These are phyloP conservation scores for Chalcis sispes DNA, from an alignment of 2,888 invertebrate species.

Conservation along the genomic window DNA sequence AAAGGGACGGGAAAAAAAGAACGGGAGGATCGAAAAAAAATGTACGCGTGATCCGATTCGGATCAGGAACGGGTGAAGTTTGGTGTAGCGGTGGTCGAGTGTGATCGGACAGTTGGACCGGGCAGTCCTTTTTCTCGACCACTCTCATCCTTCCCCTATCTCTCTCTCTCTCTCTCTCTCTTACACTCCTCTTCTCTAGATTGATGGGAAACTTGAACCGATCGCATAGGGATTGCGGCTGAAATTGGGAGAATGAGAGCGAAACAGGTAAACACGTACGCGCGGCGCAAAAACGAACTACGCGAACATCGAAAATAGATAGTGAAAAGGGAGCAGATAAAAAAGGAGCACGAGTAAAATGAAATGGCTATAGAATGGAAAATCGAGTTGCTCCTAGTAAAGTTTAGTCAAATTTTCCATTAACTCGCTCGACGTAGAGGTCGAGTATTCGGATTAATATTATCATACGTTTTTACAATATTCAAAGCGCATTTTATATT, in stretches of 20 bases:
- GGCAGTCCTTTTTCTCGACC: conserved; percentile 9
- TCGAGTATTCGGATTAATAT: too few relatives aligned
- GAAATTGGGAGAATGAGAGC: not conserved
- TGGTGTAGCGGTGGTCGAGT: conserved; percentile 26
- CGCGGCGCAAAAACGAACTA: conserved; percentile 31
- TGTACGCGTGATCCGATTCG: conserved; percentile 35
- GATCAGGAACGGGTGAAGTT: conserved; percentile 37
- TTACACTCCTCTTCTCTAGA: too few relatives aligned
- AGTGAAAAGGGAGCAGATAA: conserved; percentile 15
- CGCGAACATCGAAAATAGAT: conserved; percentile 37
- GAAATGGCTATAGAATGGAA: conserved; percentile 46
- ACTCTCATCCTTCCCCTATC: too few relatives aligned
- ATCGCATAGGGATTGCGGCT: conserved; percentile 40
- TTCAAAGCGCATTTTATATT: too few relatives aligned
- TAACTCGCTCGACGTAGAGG: not conserved
- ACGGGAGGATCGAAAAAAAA: not conserved
- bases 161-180: too few relatives aligned
- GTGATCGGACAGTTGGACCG: conserved; percentile 36
- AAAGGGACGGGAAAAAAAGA: conserved; percentile 6
- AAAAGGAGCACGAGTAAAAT: conserved; percentile 47
- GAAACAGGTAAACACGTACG: conserved; percentile 38
- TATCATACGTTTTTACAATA: too few relatives aligned
- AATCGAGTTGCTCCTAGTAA: conserved; percentile 41
- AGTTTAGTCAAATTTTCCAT: conserved; percentile 23
- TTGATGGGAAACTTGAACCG: conserved; percentile 54